Evolutionary conservation across 2,113 vertebrate species (phyloP).

Genomic region (Brienomyrus brachyistius): DNA sequence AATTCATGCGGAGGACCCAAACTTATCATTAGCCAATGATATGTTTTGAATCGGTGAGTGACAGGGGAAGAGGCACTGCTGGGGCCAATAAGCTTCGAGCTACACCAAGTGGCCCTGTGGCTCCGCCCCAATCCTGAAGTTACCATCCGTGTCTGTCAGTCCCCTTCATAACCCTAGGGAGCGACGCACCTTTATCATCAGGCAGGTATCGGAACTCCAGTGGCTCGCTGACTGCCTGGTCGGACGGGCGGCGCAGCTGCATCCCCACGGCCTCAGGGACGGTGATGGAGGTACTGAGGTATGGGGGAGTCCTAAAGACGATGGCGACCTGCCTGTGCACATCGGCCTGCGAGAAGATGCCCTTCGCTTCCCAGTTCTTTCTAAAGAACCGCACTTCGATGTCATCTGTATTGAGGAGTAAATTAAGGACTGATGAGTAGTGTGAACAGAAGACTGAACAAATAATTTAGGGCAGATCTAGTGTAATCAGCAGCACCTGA

Average conservation of each 20-base stretch:
- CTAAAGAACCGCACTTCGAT: constrained; percentile 94
- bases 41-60: not conserved
- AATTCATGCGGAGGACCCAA: not conserved
- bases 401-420: constrained; percentile 68
- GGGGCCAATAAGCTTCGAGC: not conserved
- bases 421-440: not conserved
- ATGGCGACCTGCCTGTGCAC: constrained; percentile 97
- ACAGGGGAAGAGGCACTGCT: not conserved
- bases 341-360: constrained; percentile 91
- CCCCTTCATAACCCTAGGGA: not conserved
- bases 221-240: constrained; percentile 93
- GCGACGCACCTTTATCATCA: constrained; percentile 82
- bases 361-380: constrained; percentile 88
- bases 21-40: not conserved
- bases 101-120: not conserved
- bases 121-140: not conserved
- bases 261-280: constrained; percentile 81
- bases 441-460: not conserved
- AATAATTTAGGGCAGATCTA: not conserved
- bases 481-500: not conserved
- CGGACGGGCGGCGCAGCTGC: constrained; percentile 89
- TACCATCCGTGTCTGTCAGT: not conserved
- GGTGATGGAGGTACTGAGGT: constrained; percentile 62
- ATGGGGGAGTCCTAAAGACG: constrained; percentile 84
- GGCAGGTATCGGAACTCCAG: constrained; percentile 96